Evolutionary conservation across 2,113 vertebrate species (phyloP).

Genomic region (Cepphus grylle): DNA sequence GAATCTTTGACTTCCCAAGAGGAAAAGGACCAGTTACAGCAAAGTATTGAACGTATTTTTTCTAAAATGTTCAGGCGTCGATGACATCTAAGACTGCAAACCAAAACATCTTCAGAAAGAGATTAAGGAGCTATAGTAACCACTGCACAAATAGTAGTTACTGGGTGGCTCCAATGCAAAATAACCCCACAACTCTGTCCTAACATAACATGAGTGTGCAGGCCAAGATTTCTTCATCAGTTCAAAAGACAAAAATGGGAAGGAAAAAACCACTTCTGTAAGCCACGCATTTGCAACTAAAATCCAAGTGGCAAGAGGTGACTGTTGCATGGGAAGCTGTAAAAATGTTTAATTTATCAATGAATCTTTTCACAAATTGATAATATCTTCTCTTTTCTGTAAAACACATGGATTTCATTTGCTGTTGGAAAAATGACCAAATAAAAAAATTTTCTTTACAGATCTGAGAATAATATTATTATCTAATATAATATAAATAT

Average conservation of each 20-base stretch:
- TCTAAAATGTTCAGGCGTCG: neutral
- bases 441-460: neutral
- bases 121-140: slow-evolving; percentile 32
- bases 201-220: neutral
- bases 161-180: neutral
- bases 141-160: neutral
- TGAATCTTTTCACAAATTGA: neutral
- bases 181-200: slow-evolving; percentile 2
- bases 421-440: neutral
- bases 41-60: neutral
- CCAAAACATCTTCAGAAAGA: slow-evolving; percentile 4
- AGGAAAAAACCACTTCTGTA: neutral
- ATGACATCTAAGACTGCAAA: neutral
- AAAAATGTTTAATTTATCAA: neutral
- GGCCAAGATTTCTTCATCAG: neutral
- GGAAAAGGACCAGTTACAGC: neutral
- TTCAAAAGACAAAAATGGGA: neutral
- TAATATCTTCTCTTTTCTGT: neutral
- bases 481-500: too few relatives aligned
- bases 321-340: neutral
- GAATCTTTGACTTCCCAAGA: neutral
- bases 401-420: neutral
- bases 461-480: neutral
- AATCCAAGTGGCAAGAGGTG: neutral
- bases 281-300: neutral